Conservation (phyloP, 2,797 vertebrate genomes). For the Paratrypauchen microcephalus region DNA sequence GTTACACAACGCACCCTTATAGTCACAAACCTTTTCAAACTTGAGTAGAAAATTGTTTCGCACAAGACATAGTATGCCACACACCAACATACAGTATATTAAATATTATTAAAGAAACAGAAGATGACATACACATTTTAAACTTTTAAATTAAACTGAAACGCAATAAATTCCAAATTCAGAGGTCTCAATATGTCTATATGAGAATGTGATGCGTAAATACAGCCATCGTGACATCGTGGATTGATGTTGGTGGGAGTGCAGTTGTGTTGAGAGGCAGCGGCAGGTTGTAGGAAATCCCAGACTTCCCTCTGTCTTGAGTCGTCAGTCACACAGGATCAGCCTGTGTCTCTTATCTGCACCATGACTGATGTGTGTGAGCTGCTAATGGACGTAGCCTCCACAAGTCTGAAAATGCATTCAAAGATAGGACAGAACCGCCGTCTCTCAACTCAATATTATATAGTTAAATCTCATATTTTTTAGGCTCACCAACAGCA, state of each 20-base stretch:
- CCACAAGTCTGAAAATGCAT: background rate
- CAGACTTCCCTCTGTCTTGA: constrained; percentile 40
- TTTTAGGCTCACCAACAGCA: background rate
- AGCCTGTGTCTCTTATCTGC: constrained; percentile 5
- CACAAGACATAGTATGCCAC: no score
- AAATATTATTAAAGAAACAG: no score
- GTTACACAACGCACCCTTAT: no score
- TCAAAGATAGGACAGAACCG: background rate
- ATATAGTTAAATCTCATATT: background rate
- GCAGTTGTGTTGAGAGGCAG: constrained; percentile 38
- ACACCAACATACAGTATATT: no score
- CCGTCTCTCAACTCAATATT: background rate
- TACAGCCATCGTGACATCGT: background rate
- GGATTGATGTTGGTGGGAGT: background rate
- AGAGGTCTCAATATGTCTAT: no score
- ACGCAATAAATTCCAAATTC: background rate
- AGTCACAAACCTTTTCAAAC: no score
- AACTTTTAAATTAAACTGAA: background rate
- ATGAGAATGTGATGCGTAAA: background rate
- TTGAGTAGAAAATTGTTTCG: no score
- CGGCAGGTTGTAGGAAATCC: constrained; percentile 57
- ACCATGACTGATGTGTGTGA: background rate
- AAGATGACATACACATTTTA: background rate
- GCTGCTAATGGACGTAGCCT: constrained; percentile 6
- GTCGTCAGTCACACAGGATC: constrained; percentile 18